Evolutionary conservation across 92 coral and sea anemone genomes (phyloP).

Genomic region (Epizoanthus illoricatus): DNA sequence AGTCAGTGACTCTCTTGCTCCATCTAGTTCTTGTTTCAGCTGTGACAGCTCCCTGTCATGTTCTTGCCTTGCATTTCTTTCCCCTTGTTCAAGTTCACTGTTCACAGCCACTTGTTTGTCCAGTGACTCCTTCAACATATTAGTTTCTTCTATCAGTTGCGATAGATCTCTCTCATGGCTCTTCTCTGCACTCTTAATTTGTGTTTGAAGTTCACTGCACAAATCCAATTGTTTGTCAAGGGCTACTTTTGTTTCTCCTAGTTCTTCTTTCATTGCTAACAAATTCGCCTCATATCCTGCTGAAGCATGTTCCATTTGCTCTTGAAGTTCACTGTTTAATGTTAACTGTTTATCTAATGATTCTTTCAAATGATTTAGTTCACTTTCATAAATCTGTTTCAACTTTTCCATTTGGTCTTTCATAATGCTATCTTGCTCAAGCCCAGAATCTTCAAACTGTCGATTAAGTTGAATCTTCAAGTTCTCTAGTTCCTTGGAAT

Average conservation of each 20-base stretch:
- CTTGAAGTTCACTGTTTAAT: constrained; percentile 50
- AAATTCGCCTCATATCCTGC: constrained; percentile 35
- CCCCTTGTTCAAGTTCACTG: constrained; percentile 40
- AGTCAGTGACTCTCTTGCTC: constrained; percentile 62
- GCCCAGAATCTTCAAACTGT: constrained; percentile 66
- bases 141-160: constrained; percentile 25
- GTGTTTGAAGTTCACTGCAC: constrained; percentile 44
- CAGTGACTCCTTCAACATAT: not conserved
- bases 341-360: constrained; percentile 67
- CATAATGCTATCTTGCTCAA: constrained; percentile 59
- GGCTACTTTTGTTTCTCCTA: constrained; percentile 15
- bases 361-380: constrained; percentile 61
- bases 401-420: constrained; percentile 72
- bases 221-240: constrained; percentile 15
- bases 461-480: constrained; percentile 55
- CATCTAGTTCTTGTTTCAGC: constrained; percentile 54
- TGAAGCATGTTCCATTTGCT: constrained; percentile 8
- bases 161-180: constrained; percentile 37
- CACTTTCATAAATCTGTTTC: constrained; percentile 76
- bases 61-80: constrained; percentile 43
- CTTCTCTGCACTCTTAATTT: constrained; percentile 45
- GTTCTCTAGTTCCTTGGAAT: constrained; percentile 64
- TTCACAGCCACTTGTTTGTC: not conserved
- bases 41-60: constrained; percentile 38
- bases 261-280: constrained; percentile 27